Evolutionary conservation across 2,888 invertebrate species (phyloP).

Genomic region (Habroteleia sp.): DNA sequence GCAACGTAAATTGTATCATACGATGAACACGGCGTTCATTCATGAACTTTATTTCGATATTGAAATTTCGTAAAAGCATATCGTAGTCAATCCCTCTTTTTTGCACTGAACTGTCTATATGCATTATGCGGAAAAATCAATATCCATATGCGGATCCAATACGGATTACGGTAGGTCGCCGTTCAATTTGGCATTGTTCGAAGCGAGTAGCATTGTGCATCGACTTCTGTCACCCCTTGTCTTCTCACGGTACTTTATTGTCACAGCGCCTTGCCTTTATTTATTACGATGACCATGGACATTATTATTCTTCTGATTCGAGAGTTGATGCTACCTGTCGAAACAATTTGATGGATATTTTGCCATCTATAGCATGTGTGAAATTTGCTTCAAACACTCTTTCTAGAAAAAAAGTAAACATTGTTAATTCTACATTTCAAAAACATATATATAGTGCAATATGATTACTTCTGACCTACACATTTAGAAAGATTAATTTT

Average conservation of each 20-base stretch:
- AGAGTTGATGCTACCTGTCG: slow-evolving; percentile 55
- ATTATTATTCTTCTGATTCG: slow-evolving; percentile 53
- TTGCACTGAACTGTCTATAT: slow-evolving; percentile 41
- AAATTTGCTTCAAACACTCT: slow-evolving; percentile 9
- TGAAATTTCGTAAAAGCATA: slow-evolving; percentile 53
- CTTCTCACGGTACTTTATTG: slow-evolving; percentile 64
- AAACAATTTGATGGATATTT: slow-evolving; percentile 58
- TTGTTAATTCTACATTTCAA: too few relatives aligned
- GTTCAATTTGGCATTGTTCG: slow-evolving; percentile 62
- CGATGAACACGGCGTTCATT: slow-evolving; percentile 19
- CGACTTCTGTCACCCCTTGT: slow-evolving; percentile 63
- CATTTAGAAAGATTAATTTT: too few relatives aligned
- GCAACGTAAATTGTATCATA: slow-evolving; percentile 14
- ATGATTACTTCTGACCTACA: too few relatives aligned
- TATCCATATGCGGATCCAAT: slow-evolving; percentile 61
- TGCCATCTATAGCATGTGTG: slow-evolving; percentile 6
- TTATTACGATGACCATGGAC: slow-evolving; percentile 45
- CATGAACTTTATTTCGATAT: slow-evolving; percentile 48
- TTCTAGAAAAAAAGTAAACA: slow-evolving; percentile 13
- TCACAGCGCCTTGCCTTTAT: slow-evolving; percentile 51
- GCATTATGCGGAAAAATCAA: slow-evolving; percentile 62
- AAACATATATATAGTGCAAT: too few relatives aligned
- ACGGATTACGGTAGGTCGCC: slow-evolving; percentile 63
- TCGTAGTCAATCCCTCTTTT: slow-evolving; percentile 51
- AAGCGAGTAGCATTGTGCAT: slow-evolving; percentile 54